Evolutionary conservation across 2,797 vertebrate species (phyloP).

Genomic region (Taenioides sp.): DNA sequence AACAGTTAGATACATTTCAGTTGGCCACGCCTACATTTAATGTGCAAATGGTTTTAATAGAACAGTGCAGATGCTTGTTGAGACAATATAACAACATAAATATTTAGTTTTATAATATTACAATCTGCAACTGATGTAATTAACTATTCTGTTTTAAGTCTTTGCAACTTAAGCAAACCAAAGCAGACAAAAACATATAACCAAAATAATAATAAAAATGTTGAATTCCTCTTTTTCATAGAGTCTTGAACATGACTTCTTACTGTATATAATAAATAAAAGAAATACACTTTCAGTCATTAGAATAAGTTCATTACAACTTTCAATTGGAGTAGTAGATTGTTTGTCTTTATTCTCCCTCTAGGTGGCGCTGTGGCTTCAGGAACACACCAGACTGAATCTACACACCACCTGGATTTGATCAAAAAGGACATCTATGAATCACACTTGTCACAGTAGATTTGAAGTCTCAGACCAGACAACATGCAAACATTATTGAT

Average conservation of each 20-base stretch:
- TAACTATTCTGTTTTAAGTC: background rate
- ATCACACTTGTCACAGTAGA: background rate
- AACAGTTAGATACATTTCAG: constrained; percentile 2
- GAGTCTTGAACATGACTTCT: too few species aligned
- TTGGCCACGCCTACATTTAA: background rate
- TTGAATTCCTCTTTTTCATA: too few species aligned
- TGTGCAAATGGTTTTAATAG: background rate
- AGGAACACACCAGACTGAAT: background rate
- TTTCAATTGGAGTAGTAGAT: background rate
- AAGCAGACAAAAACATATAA: too few species aligned
- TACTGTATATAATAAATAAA: too few species aligned
- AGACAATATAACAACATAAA: background rate
- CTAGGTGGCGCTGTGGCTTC: constrained; percentile 1
- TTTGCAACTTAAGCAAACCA: too few species aligned
- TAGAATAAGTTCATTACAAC: background rate
- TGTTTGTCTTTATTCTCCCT: background rate
- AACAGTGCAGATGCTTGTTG: background rate
- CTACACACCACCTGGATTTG: background rate
- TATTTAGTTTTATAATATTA: too few species aligned
- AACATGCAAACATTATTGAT: constrained; percentile 22
- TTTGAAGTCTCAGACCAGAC: constrained; percentile 4
- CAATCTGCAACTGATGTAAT: too few species aligned
- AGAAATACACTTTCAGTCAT: too few species aligned
- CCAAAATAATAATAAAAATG: accelerated
- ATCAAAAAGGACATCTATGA: background rate